Percentiles rank a stretch among this genome's conserved stretches.
Conservation (phyloP, 2,797 vertebrate species). For the Streptopelia turtur region DNA sequence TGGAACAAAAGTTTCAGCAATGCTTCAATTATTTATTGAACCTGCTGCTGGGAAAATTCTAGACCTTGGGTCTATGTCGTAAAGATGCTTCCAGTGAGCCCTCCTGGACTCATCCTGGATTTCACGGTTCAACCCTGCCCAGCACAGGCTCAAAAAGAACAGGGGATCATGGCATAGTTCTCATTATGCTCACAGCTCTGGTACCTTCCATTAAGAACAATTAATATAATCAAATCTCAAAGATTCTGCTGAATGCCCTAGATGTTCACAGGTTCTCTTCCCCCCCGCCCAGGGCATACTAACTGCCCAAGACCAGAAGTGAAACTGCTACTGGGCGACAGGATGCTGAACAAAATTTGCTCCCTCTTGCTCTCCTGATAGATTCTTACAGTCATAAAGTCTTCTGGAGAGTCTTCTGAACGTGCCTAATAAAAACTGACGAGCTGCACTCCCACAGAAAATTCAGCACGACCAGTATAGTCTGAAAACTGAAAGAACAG, state of each 20-base stretch:
- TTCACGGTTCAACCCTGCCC: background rate
- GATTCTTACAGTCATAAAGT: background rate
- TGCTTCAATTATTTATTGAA: constrained; percentile 52
- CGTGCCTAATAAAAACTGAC: background rate
- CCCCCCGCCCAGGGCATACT: background rate
- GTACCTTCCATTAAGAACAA: background rate
- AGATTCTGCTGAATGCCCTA: background rate
- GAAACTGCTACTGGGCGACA: constrained; percentile 3
- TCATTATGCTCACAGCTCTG: background rate
- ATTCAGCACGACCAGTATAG: background rate
- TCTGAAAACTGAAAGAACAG: background rate
- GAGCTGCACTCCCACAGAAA: background rate
- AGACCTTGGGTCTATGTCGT: background rate
- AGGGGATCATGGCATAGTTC: background rate
- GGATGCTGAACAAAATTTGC: background rate
- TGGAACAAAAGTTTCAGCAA: constrained; percentile 42
- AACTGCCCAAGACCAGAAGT: constrained; percentile 7
- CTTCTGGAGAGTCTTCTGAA: background rate
- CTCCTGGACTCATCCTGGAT: background rate
- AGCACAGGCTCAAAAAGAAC: background rate
- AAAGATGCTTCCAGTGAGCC: background rate
- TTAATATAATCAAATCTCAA: constrained; percentile 7
- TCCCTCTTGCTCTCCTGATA: background rate
- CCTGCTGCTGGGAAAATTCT: constrained; percentile 41
- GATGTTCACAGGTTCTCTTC: background rate